Percentiles rank a stretch among this genome's conserved stretches.
These are phyloP conservation scores for Drosophila leonis DNA, from an alignment of 2,888 invertebrate species.

Conservation along the genomic window DNA sequence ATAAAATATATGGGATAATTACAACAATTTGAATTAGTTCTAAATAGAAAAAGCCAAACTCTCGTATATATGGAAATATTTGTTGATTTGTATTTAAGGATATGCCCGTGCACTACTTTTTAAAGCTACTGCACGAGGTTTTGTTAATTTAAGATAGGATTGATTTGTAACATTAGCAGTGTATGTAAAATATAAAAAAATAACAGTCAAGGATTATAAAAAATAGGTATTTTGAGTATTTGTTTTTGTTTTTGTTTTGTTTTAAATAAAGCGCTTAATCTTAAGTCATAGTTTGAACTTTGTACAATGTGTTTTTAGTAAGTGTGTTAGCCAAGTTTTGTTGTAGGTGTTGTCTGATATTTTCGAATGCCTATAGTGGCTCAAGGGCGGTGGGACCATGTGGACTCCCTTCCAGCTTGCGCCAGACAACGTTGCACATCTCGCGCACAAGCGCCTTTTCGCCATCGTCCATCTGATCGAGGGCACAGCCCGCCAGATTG, in stretches of 20 bases:
- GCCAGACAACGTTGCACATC: slow-evolving; percentile 98
- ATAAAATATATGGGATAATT: neutral
- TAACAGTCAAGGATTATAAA: slow-evolving; percentile 72
- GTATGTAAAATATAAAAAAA: slow-evolving; percentile 50
- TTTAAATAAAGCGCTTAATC: slow-evolving; percentile 69
- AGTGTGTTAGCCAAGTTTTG: slow-evolving; percentile 53
- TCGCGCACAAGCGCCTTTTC: slow-evolving; percentile 97
- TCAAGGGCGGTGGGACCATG: slow-evolving; percentile 85
- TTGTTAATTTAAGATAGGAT: slow-evolving; percentile 37
- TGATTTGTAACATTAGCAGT: slow-evolving; percentile 38
- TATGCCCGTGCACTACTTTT: slow-evolving; percentile 21
- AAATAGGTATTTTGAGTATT: slow-evolving; percentile 68
- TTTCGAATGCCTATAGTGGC: slow-evolving; percentile 72
- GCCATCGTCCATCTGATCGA: slow-evolving; percentile 91
- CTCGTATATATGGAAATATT: slow-evolving; percentile 45
- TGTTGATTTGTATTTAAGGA: slow-evolving; percentile 60
- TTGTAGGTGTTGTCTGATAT: slow-evolving; percentile 25
- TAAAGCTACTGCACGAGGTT: slow-evolving; percentile 15
- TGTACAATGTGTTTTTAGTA: slow-evolving; percentile 73
- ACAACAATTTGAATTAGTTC: neutral
- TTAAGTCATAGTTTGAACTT: slow-evolving; percentile 71
- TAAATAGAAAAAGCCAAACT: neutral
- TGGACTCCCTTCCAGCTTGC: slow-evolving; percentile 94
- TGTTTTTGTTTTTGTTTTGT: slow-evolving; percentile 17
- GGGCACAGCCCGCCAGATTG: slow-evolving; percentile 78